Evolutionary conservation across 1,140 invertebrate genomes (phyloP).

Genomic region (Ladona fulva): DNA sequence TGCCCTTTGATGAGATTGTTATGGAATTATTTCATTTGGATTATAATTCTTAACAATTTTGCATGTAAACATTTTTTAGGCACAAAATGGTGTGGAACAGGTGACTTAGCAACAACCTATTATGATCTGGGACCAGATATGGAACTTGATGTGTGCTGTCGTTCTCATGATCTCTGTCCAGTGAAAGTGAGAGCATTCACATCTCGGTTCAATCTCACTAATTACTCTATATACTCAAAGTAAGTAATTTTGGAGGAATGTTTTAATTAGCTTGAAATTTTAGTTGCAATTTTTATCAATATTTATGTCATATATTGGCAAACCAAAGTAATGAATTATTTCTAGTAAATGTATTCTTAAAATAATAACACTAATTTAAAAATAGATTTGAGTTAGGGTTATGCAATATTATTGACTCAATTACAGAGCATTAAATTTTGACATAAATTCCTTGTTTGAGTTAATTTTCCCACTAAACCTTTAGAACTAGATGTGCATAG

Average conservation of each 20-base stretch:
- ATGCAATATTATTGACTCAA: too few species aligned
- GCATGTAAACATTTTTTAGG: slow-evolving; percentile 42
- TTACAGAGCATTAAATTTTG: too few species aligned
- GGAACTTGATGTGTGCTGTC: slow-evolving; percentile 70
- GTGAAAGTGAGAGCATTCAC: slow-evolving; percentile 63
- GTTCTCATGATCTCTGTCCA: slow-evolving; percentile 73
- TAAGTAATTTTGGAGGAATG: slow-evolving; percentile 33
- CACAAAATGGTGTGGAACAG: slow-evolving; percentile 82
- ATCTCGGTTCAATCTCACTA: slow-evolving; percentile 67
- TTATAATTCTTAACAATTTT: too few species aligned
- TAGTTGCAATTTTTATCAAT: neutral
- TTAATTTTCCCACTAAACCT: too few species aligned
- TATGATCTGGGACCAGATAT: slow-evolving; percentile 65
- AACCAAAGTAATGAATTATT: neutral
- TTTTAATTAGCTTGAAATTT: neutral
- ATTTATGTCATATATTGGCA: neutral
- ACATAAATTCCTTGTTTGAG: too few species aligned
- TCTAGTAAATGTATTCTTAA: too few species aligned
- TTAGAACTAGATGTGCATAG: too few species aligned
- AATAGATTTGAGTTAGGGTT: too few species aligned
- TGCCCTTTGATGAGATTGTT: too few species aligned
- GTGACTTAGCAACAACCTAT: slow-evolving; percentile 72
- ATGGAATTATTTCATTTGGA: too few species aligned
- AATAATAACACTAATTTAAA: too few species aligned
- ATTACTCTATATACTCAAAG: slow-evolving; percentile 78